A percentile compares a stretch with the other conserved stretches of the same genome.
These are phyloP conservation scores for Microctenopoma stevenorrisi DNA, from an alignment of 2,797 vertebrate genomes.

Conservation along the genomic window DNA sequence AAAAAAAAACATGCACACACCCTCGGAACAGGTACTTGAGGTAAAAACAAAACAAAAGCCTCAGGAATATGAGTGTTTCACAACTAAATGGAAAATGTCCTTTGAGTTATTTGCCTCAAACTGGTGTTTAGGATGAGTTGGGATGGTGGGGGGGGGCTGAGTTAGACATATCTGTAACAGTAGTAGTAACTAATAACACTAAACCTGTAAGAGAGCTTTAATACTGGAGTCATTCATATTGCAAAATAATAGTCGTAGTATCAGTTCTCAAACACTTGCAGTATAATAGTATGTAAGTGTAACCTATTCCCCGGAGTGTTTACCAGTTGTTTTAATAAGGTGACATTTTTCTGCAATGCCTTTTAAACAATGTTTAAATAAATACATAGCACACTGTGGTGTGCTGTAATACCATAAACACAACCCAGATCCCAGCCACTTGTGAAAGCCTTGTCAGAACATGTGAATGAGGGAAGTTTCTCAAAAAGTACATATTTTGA, in stretches of 20 bases:
- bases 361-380: constrained; percentile 43
- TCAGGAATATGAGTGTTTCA: constrained; percentile 59
- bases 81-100: constrained; percentile 42
- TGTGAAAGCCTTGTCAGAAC: constrained; percentile 73
- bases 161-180: neutral
- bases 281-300: neutral
- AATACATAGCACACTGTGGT: constrained; percentile 43
- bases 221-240: neutral
- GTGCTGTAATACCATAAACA: constrained; percentile 61
- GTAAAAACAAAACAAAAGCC: constrained; percentile 63
- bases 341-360: constrained; percentile 1
- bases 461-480: constrained; percentile 66
- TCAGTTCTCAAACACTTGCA: neutral
- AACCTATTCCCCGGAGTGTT: constrained; percentile 3
- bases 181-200: too few species aligned
- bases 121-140: constrained; percentile 38
- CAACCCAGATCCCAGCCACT: constrained; percentile 55
- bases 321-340: constrained; percentile 26
- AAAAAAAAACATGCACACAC: constrained; percentile 85
- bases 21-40: constrained; percentile 88
- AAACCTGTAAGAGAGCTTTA: too few species aligned
- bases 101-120: constrained; percentile 39
- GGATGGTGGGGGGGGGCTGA: neutral
- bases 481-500: constrained; percentile 79
- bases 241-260: neutral